A percentile compares a stretch with the other conserved stretches of the same genome.
Evolutionary conservation across 2,113 vertebrate species (phyloP).

Genomic region (Sus scrofa): T2T-Sscrofa CM000817.6:36787501-36788000

Average conservation of each 20-base stretch:
- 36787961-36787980: neutral
- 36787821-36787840: neutral
- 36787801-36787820: neutral
- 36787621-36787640: neutral
- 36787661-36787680: neutral
- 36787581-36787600: neutral
- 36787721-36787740: neutral
- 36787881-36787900: fast-evolving
- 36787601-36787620: neutral
- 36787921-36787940: fast-evolving
- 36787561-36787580: neutral
- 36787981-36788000: neutral
- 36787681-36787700: neutral
- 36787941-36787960: neutral
- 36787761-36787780: neutral
- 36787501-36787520: neutral
- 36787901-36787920: neutral
- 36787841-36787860: neutral
- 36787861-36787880: neutral
- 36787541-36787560: neutral
- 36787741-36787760: neutral
- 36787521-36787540: neutral
- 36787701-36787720: neutral
- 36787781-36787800: neutral
- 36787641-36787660: no score